Base-by-base conservation (phyloP, 2,888 invertebrate genomes). In the Pristionchus entomophagus region DNA sequence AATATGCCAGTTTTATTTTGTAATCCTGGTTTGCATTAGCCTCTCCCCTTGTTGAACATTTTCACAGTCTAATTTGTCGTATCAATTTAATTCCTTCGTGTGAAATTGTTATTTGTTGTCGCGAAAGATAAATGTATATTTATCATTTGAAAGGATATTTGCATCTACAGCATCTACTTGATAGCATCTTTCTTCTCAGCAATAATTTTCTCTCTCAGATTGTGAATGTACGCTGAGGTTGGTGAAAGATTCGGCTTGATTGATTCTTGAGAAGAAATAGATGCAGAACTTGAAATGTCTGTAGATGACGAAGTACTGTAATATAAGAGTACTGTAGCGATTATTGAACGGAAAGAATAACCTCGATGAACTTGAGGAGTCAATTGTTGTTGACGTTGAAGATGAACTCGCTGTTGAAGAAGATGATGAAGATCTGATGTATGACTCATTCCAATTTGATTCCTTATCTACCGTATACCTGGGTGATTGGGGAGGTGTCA, bases 171-270 rank as follows among this genome's bases (percentile, higher is more conserved):
- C 32, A 59, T 32, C 53, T 80, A 49, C 45, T 38, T 59, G 2
- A 32, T 5, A 38, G 82, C 19, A 26, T 82, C 41, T 59, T 26
- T 53, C 38, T 41, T 19, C 26, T 85, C 85, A 2, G 73, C 53
- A 0, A 85, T 62, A 17, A 85, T 38, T 77, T 29, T 73, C 8
- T 69, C 73, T 22, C 85, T 51, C 26, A 85, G 73, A 26, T 85
- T 51, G 1, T 53, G 29, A 38, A 85, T 73, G 45, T 85, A 85
- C 8, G 38, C 62, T 19, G 85, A 53, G 8, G 85, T 85, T 4
- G 85, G 85, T 2, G 85, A 85, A 0, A 85, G 32, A 10, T 29
- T 29, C 0, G 65, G 45, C n/a, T 19, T 49, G 29, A 32, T 17
- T 51, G 85, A 77, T 73, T 45, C 29, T 19, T 35, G 38, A 38